Base-by-base conservation (phyloP, 2,888 invertebrate genomes). In the Drosophila atripex region DNA sequence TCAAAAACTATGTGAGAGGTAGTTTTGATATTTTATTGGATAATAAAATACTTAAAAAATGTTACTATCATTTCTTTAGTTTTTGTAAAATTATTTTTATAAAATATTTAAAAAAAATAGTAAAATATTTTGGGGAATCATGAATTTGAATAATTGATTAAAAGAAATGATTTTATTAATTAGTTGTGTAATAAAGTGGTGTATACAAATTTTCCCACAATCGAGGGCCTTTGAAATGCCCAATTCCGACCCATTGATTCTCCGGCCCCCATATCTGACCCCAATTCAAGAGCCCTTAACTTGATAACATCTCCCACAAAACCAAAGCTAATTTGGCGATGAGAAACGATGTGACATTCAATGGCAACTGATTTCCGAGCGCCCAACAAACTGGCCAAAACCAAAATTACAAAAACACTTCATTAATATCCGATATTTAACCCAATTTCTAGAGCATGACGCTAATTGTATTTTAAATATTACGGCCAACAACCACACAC, bases 361-460 rank as follows among this genome's bases (percentile, higher is more conserved):
- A 60, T 61, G 60, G 30, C 18, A 30, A 30, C 61, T 12, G 45
- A 41, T 55, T 35, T 14, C 12, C n/a, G 9, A 39, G 21, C 51
- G 8, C 6, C 12, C n/a, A 8, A 23, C 58, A 25, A 18, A 41
- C 16, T n/a, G 39, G 39, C 16, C 30, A 21, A 32, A 35, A 16
- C 21, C n/a, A 32, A 28, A 39, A 55, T 58, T 55, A 41, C 30
- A 52, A 65, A 64, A 71, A 58, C 53, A 69, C 57, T 61, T 72
- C 53, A 71, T 68, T 74, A 71, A 77, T 75, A 66, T 72, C 50
- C 66, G 54, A 76, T 78, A 71, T 74, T 88, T 86, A 86, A 74
- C 77, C 80, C 75, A 80, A 85, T 82, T 82, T 87, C 52, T 75
- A 78, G 86, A 80, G 86, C 88, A 78, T 85, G 86, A 78, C 86